Percentiles rank a stretch among this genome's conserved stretches.
Conservation (phyloP, 2,797 vertebrate species). For the Micrastur ruficollis region DNA sequence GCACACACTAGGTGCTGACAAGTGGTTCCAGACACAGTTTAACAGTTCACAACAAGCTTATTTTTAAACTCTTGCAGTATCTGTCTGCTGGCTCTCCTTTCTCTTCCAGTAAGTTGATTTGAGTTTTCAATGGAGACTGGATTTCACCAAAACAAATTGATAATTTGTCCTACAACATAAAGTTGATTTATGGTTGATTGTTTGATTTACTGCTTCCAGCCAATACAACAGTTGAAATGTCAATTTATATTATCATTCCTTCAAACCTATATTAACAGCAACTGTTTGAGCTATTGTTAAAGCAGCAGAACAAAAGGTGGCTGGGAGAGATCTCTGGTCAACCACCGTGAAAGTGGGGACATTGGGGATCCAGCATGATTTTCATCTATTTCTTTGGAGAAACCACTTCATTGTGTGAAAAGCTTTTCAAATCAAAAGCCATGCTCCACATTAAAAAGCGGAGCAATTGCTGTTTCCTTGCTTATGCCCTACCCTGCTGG, state of each 20-base stretch:
- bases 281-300: not conserved
- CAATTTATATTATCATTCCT: not conserved
- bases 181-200: not conserved
- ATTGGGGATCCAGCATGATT: rapidly evolving
- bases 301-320: not conserved
- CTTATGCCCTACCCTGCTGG: not conserved
- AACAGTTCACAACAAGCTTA: not conserved
- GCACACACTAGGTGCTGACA: not conserved
- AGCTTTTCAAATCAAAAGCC: not conserved
- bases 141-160: not conserved
- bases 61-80: not conserved
- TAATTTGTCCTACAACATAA: not conserved
- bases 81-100: not conserved
- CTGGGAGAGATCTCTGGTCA: not conserved
- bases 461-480: not conserved
- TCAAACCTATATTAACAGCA: not conserved
- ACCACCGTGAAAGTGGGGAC: not conserved
- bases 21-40: not conserved
- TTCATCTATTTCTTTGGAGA: not conserved
- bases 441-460: not conserved
- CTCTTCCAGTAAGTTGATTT: not conserved
- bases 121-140: not conserved
- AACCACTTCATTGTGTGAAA: not conserved
- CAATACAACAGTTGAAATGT: not conserved
- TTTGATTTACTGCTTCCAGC: not conserved